Percentiles rank a stretch among this genome's conserved stretches.
phyloP scores from a whole-genome alignment of 2,797 vertebrate genomes.

The Perodicticus potto region DNA sequence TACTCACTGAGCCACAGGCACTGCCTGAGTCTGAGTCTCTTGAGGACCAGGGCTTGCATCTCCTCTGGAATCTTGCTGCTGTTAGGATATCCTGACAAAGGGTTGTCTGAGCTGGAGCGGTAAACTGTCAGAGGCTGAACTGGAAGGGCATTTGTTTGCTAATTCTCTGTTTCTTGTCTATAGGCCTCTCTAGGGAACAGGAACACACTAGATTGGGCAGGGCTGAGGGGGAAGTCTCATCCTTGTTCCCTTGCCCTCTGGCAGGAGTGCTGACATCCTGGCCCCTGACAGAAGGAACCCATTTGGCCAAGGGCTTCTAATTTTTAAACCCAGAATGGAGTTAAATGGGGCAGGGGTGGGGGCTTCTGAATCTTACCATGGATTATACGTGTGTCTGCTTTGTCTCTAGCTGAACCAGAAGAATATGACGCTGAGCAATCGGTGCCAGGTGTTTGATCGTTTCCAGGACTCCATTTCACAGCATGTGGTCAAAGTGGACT shows the following conservation, averaged over 20 bases:
- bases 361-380: constrained; percentile 68
- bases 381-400: constrained; percentile 76
- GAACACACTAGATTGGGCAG: neutral
- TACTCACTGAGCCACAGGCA: too few species aligned
- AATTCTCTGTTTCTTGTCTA: neutral
- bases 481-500: constrained; percentile 96
- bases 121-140: neutral
- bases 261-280: neutral
- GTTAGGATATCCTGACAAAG: neutral
- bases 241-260: neutral
- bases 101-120: neutral
- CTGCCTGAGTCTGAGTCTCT: neutral
- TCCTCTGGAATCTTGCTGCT: constrained; percentile 46
- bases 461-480: constrained; percentile 98
- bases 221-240: neutral
- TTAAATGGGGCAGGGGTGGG: neutral
- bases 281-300: neutral
- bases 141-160: neutral
- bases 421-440: constrained; percentile 95
- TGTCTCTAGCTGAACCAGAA: constrained; percentile 94
- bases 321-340: constrained; percentile 26
- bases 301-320: neutral
- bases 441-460: constrained; percentile 97
- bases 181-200: neutral
- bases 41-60: neutral